phyloP scores from a whole-genome alignment of 2,797 vertebrate genomes.

The Coccyzus lansbergi region DNA sequence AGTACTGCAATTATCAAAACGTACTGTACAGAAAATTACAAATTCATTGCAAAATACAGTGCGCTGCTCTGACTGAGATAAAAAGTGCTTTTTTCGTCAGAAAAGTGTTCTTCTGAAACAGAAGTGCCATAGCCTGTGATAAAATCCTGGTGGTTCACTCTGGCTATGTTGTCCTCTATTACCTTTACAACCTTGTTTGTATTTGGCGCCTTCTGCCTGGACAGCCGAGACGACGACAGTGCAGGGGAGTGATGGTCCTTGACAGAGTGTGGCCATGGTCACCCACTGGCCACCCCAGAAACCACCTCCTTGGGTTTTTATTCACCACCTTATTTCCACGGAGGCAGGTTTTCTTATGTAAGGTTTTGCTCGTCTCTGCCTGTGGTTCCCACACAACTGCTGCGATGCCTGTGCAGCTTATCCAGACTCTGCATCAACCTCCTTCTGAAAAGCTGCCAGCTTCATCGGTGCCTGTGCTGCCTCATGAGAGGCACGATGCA shows the following conservation, averaged over 20 bases:
- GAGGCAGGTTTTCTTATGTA: background rate
- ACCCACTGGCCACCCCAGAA: background rate
- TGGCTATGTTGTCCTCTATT: conserved; percentile 75
- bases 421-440: background rate
- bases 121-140: conserved; percentile 65
- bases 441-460: accelerated
- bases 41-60: conserved; percentile 96
- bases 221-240: conserved; percentile 14
- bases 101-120: conserved; percentile 81
- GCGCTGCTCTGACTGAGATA: conserved; percentile 86
- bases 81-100: conserved; percentile 82
- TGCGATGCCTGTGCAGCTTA: background rate
- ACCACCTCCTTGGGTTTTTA: background rate
- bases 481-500: conserved; percentile 98
- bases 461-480: conserved; percentile 94
- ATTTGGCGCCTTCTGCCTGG: conserved; percentile 25
- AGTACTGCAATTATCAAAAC: conserved; percentile 98
- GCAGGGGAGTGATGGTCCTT: background rate
- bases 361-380: background rate
- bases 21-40: conserved; percentile 97
- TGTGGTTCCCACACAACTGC: background rate
- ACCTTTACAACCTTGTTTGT: conserved; percentile 15
- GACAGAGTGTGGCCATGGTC: background rate
- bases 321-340: background rate
- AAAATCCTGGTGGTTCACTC: conserved; percentile 55